These are phyloP conservation scores for Atta texana DNA, from an alignment of 1,140 invertebrate genomes.

Conservation along the genomic window DNA sequence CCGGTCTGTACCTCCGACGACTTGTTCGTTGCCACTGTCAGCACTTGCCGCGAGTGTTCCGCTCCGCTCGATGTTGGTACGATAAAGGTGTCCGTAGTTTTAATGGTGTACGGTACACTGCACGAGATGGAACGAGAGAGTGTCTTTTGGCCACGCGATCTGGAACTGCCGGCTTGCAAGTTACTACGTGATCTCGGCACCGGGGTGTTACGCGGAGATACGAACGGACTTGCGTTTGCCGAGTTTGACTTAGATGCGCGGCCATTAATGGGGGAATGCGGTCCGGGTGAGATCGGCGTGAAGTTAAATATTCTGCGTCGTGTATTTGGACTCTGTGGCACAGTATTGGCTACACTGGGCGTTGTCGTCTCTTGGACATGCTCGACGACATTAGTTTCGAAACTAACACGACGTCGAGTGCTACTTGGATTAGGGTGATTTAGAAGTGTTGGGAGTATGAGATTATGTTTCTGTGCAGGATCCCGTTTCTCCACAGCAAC, in stretches of 20 bases:
- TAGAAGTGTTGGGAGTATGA: constrained; percentile 81
- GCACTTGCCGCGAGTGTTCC: constrained; percentile 76
- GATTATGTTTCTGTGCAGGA: constrained; percentile 78
- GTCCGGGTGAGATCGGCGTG: constrained; percentile 92
- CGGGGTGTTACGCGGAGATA: constrained; percentile 93
- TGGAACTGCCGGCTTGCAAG: constrained; percentile 78
- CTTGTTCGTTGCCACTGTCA: constrained; percentile 73
- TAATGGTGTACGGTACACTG: constrained; percentile 80
- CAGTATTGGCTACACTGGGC: constrained; percentile 83
- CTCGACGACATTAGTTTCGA: constrained; percentile 86
- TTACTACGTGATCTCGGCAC: constrained; percentile 87
- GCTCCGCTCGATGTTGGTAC: constrained; percentile 80
- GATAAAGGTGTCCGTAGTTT: constrained; percentile 81
- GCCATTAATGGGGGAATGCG: constrained; percentile 87
- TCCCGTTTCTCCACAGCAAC: constrained; percentile 78
- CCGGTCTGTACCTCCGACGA: constrained; percentile 78
- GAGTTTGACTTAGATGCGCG: constrained; percentile 86
- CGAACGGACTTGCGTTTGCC: constrained; percentile 92
- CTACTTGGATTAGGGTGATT: constrained; percentile 78
- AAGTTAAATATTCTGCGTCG: constrained; percentile 93
- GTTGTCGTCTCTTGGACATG: constrained; percentile 76
- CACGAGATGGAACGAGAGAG: constrained; percentile 83
- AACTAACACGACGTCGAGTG: constrained; percentile 87
- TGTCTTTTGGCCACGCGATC: constrained; percentile 78
- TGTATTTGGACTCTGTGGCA: constrained; percentile 88